Base-by-base conservation (phyloP, 2,797 vertebrate genomes). In the Poliocrania exsul region DNA sequence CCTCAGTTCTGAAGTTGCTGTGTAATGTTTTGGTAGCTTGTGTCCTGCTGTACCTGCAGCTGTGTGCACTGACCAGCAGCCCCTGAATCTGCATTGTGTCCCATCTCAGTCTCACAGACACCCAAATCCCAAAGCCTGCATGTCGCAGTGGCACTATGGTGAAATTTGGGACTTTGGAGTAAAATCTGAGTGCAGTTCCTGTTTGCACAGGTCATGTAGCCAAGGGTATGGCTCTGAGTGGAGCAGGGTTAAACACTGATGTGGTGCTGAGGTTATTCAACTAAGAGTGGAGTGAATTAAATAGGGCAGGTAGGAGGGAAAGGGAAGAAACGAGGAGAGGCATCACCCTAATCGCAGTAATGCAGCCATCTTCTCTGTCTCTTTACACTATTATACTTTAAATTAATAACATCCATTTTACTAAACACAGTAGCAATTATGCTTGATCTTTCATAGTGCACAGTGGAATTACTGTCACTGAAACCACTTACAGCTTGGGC, bases 321-420 rank as follows among this genome's bases (percentile, higher is more conserved):
- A 49, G 62, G 83, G 50, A 84, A 88, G 87, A 79, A 91, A 88
- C 20, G 33, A 56, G 11, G 11, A 88, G 71, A 92, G 69, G 84
- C 73, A 65, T 88, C 88, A 62, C 64, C 87, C 62, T 91, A 57
- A 92, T 95, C 77, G 92, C 35, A 64, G 70, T 82, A 93, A 96
- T 67, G 83, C 90, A 92, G 77, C 75, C 86, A 88, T 65, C 9
- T 14, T 80, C 82, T 83, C 65, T 91, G 49, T 93, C 79, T 96
- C 73, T 94, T 96, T 95, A 83, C 79, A 58, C 75, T 84, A 81
- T 92, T 94, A 90, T 85, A 82, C 61, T 94, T 95, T 83, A 94
- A 84, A 93, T 91, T 93, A 91, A 94, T 90, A 96, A 73, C 80
- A 82, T 92, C 78, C 80, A 91, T 90, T 92, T 92, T 42, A 50